Conservation (phyloP, 1,140 invertebrate genomes). For the Pantala flavescens region DNA sequence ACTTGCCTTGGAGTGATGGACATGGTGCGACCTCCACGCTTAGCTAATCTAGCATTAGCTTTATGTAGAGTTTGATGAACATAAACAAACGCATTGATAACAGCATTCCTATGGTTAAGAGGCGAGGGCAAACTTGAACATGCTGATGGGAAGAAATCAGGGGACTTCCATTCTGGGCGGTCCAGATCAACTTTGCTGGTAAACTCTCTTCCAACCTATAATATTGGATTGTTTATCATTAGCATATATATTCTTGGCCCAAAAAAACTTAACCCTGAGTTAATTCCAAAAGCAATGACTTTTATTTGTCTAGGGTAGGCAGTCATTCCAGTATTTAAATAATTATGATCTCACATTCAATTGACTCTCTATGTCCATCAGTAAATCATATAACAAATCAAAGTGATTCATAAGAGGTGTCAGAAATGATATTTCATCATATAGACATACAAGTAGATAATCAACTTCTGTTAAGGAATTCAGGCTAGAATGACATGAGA, state of each 20-base stretch:
- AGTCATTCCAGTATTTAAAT: too few relatives aligned
- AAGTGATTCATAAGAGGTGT: too few relatives aligned
- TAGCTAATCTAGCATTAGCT: conserved; percentile 79
- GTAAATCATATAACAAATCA: too few relatives aligned
- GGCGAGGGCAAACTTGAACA: conserved; percentile 64
- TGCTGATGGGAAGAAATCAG: conserved; percentile 78
- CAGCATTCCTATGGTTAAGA: conserved; percentile 79
- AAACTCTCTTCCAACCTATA: conserved; percentile 74
- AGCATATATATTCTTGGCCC: not conserved
- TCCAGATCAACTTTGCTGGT: conserved; percentile 76
- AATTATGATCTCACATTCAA: too few relatives aligned
- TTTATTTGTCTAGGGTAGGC: too few relatives aligned
- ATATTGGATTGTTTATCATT: conserved; percentile 15
- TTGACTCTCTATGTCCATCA: too few relatives aligned
- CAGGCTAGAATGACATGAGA: too few relatives aligned
- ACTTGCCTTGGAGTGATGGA: conserved; percentile 81
- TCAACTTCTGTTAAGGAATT: too few relatives aligned
- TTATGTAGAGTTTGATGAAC: conserved; percentile 95
- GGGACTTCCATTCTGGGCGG: conserved; percentile 66
- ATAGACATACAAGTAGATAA: too few relatives aligned
- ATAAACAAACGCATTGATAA: conserved; percentile 96
- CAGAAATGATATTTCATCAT: too few relatives aligned
- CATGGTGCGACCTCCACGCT: conserved; percentile 88
- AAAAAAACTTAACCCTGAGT: too few relatives aligned
- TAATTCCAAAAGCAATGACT: too few relatives aligned